Percentiles rank a stretch among this genome's conserved stretches.
These are phyloP conservation scores for Tylochromis polylepis DNA, from an alignment of 2,113 vertebrate species.

Conservation along the genomic window DNA sequence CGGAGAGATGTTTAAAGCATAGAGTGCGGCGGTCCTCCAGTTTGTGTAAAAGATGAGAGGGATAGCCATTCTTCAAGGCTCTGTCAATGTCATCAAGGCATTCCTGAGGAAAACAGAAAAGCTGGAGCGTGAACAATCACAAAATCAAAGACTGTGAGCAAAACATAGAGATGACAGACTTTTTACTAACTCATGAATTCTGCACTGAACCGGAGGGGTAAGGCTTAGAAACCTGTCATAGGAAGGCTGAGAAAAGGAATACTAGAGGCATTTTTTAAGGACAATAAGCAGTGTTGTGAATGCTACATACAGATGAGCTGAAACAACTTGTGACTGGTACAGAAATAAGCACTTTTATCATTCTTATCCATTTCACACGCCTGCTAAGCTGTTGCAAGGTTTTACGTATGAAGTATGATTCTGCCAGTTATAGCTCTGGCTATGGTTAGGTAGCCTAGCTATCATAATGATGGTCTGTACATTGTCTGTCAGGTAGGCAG, in stretches of 20 bases:
- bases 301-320: background rate
- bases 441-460: background rate
- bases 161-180: background rate
- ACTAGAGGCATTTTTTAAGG: background rate
- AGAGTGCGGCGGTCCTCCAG: constrained; percentile 74
- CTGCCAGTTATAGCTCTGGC: background rate
- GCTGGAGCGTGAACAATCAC: background rate
- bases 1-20: constrained; percentile 73
- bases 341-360: background rate
- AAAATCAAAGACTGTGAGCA: background rate
- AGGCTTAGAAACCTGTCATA: background rate
- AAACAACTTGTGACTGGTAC: background rate
- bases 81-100: constrained; percentile 82
- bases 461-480: background rate
- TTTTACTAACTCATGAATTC: background rate
- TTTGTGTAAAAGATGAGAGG: constrained; percentile 80
- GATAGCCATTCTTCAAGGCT: constrained; percentile 79
- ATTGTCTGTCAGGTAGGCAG: background rate
- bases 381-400: background rate
- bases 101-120: constrained; percentile 64
- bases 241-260: background rate
- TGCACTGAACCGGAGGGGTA: background rate
- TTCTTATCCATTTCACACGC: background rate
- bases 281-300: background rate
- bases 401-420: background rate